Percentiles rank a stretch among this genome's conserved stretches.
Evolutionary conservation across 2,888 invertebrate species (phyloP).

Genomic region (Meteorus cinctellus): DNA sequence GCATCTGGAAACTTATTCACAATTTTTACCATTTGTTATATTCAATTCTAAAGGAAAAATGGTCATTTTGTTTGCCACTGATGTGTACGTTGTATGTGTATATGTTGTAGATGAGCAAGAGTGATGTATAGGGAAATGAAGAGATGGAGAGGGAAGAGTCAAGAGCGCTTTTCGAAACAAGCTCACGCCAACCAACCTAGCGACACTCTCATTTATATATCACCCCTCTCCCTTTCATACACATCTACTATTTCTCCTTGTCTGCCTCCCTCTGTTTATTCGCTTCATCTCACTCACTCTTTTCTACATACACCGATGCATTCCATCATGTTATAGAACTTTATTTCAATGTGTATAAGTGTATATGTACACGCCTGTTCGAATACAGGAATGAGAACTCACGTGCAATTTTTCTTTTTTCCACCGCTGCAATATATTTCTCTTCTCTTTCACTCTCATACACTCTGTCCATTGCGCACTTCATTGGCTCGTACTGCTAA

Average conservation of each 20-base stretch:
- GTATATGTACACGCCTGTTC: constrained; percentile 4
- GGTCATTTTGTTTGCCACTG: no score
- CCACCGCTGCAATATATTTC: neutral
- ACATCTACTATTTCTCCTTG: constrained; percentile 10
- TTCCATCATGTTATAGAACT: constrained; percentile 11
- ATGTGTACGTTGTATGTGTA: neutral
- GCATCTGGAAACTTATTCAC: no score
- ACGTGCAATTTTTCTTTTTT: constrained; percentile 21
- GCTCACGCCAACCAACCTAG: constrained; percentile 45
- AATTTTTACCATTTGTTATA: no score
- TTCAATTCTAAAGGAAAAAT: no score
- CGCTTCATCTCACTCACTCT: no score
- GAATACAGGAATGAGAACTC: constrained; percentile 23
- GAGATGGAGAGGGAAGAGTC: constrained; percentile 13
- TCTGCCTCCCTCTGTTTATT: no score
- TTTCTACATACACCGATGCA: neutral
- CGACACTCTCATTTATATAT: constrained; percentile 56
- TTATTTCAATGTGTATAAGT: neutral
- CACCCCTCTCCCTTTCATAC: constrained; percentile 13
- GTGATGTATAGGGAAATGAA: constrained; percentile 2
- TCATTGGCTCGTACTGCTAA: constrained; percentile 40
- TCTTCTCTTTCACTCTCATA: neutral
- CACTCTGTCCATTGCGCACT: constrained; percentile 28
- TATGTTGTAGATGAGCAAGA: constrained; percentile 13
- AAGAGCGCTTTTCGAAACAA: constrained; percentile 36